Evolutionary conservation across 2,113 vertebrate species (phyloP).

Genomic region (Amia ocellicauda): DNA sequence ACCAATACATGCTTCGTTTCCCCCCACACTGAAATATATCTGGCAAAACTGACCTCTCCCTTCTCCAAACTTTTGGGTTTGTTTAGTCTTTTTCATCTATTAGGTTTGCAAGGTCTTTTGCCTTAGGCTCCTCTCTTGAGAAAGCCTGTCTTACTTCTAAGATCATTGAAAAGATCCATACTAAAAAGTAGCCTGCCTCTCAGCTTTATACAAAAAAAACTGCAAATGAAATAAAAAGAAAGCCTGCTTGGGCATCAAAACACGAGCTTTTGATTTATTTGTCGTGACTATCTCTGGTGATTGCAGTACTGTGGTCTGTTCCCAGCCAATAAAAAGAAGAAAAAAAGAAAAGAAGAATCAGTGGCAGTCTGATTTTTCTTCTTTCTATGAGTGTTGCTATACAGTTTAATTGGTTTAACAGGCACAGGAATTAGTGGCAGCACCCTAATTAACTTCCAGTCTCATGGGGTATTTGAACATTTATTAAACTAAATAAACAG

Average conservation of each 20-base stretch:
- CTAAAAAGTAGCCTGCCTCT: background rate
- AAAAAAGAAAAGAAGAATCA: constrained; percentile 22
- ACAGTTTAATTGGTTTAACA: constrained; percentile 50
- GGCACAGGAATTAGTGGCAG: constrained; percentile 44
- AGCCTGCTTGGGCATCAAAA: constrained; percentile 14
- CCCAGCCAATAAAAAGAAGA: constrained; percentile 14
- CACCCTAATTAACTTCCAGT: constrained; percentile 49
- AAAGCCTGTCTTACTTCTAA: background rate
- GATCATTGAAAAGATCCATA: background rate
- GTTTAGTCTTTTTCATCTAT: background rate
- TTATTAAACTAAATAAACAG: constrained; percentile 30
- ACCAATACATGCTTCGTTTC: no score
- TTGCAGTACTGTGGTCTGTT: constrained; percentile 2
- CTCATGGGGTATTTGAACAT: constrained; percentile 32
- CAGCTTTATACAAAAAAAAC: background rate
- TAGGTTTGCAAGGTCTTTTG: background rate
- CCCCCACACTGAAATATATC: no score
- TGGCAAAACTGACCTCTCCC: no score
- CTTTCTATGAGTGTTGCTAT: constrained; percentile 28
- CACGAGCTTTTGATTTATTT: constrained; percentile 24
- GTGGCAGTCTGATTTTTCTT: constrained; percentile 16
- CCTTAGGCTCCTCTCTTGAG: background rate
- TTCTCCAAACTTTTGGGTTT: background rate
- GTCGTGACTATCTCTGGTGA: constrained; percentile 19
- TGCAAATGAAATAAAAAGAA: constrained; percentile 1